Base-by-base conservation (phyloP, 2,113 vertebrate species). In the Cynoglossus semilaevis region DNA sequence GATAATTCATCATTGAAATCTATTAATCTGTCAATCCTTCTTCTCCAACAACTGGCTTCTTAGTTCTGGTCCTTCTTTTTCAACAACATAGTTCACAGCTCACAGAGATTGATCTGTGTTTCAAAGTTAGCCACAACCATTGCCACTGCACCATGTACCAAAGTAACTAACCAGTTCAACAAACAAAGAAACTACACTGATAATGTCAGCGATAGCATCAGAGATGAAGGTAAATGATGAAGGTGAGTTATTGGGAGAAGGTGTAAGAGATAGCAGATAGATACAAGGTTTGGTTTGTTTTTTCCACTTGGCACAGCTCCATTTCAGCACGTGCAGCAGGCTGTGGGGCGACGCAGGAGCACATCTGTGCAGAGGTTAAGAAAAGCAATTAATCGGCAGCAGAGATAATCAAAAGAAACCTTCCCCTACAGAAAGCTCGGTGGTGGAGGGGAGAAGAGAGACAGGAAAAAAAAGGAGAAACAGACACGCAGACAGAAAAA, bases 321-420 rank as follows among this genome's bases (percentile, higher is more conserved):
- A 75, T 63, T 67, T 77, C 77, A 63, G 79, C 76, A 9, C 73
- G 72, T 81, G 84, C 72, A 10, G 82, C 50, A 49, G 72, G 80
- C 82, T 88, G 68, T 47, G 41, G 77, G 84, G 76, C 71, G 60
- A 74, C 64, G 81, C 73, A 48, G 81, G 84, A 85, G 82, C 84
- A 72, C 78, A 65, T 70, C 68, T 81, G 79, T 71, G 72, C 85
- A 80, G 77, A 83, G 83, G 85, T 86, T 88, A 85, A 85, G 85
- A 88, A 87, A 89, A 89, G 86, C 81, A 89, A 90, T 90, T 89
- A 89, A 89, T 82, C 72, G 63, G 61, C 84, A 51, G 76, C 81
- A 71, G 77, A 81, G 80, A 85, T 87, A 89, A 90, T 90, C 89
- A 89, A 89, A 90, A 77, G 85, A 74, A 85, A 76, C 79, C 79